Percentiles rank a stretch among this genome's conserved stretches.
Conservation (phyloP, 2,797 vertebrate genomes). For the Ara ararauna region DNA sequence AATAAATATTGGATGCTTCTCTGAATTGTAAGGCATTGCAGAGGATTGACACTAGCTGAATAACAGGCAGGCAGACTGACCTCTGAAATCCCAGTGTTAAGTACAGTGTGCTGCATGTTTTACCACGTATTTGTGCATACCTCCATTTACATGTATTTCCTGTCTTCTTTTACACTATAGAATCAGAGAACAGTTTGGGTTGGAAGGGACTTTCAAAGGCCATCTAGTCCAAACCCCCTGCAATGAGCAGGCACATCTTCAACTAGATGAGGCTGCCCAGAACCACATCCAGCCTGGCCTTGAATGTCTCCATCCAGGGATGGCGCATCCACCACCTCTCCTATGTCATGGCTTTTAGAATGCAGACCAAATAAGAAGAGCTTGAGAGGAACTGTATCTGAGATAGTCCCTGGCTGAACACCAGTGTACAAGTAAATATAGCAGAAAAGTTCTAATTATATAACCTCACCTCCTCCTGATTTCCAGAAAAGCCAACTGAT, state of each 20-base stretch:
- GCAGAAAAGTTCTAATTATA: neutral
- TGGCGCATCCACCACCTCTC: neutral
- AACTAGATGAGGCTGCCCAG: neutral
- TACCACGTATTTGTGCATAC: neutral
- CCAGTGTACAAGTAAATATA: neutral
- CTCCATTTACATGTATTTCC: neutral
- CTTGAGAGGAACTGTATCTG: neutral
- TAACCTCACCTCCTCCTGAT: neutral
- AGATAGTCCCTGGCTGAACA: neutral
- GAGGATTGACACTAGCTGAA: neutral
- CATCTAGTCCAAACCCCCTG: neutral
- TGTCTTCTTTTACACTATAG: neutral
- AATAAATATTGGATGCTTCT: conserved; percentile 28
- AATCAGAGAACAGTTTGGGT: neutral
- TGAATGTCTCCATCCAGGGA: neutral
- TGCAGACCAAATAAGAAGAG: neutral
- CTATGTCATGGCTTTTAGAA: neutral
- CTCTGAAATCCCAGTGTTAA: neutral
- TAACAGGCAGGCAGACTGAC: neutral
- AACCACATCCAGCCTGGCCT: neutral
- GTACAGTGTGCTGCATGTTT: neutral
- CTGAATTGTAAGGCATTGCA: neutral
- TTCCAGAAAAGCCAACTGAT: neutral
- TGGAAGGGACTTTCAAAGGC: neutral
- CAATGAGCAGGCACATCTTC: neutral